These are phyloP conservation scores for Spea multiplicata DNA, from an alignment of 2,113 vertebrate genomes.

Conservation along the genomic window DNA sequence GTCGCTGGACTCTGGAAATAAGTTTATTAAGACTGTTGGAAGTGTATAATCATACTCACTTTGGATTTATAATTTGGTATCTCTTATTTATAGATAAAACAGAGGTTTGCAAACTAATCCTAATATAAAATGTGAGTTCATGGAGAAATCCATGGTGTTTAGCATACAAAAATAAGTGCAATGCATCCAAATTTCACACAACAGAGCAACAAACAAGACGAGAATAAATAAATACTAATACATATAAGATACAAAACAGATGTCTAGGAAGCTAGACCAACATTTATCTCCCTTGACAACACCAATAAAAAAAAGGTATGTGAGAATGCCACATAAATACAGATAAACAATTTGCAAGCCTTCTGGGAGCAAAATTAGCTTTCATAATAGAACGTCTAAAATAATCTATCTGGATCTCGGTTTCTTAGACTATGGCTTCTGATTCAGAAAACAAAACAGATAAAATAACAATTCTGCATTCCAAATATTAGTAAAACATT, in stretches of 20 bases:
- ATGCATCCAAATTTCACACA: conserved; percentile 14
- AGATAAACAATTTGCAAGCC: neutral
- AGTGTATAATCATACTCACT: no score
- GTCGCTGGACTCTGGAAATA: no score
- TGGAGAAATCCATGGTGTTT: neutral
- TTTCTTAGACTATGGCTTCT: neutral
- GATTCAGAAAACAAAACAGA: neutral
- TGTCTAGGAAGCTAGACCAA: conserved; percentile 16
- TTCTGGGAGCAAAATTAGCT: neutral
- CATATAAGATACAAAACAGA: conserved; percentile 27
- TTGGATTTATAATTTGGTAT: neutral
- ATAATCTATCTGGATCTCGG: neutral
- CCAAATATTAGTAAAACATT: conserved; percentile 1
- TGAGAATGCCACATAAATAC: neutral
- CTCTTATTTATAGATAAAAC: neutral
- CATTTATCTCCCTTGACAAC: conserved; percentile 28
- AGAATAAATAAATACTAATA: conserved; percentile 38
- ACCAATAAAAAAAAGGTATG: conserved; percentile 1
- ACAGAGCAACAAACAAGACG: neutral
- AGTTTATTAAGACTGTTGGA: no score
- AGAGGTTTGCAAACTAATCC: neutral
- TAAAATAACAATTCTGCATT: neutral
- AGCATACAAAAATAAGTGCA: neutral
- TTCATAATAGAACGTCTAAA: neutral
- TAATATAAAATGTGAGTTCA: neutral